Percentiles rank a stretch among this genome's conserved stretches.
Evolutionary conservation across 2,797 vertebrate genomes (phyloP).

Genomic region (Mormyrus hasselquistii): DNA sequence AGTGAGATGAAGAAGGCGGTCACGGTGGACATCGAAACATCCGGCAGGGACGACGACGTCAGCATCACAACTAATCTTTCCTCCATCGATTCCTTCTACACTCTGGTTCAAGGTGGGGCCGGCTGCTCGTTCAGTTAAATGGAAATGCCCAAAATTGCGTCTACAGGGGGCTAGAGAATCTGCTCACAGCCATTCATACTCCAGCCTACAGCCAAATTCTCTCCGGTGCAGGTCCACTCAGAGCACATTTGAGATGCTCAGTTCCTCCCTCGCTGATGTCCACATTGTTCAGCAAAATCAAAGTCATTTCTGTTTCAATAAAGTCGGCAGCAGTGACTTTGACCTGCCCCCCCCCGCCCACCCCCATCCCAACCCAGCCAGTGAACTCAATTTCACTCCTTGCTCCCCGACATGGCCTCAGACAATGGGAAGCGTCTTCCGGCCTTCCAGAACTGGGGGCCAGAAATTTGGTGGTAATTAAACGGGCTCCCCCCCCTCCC

Average conservation of each 20-base stretch:
- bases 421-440: neutral
- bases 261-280: neutral
- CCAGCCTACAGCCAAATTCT: neutral
- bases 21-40: slow-evolving; percentile 91
- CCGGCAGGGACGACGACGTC: slow-evolving; percentile 90
- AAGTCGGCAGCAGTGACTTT: neutral
- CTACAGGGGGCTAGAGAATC: neutral
- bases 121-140: neutral
- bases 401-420: neutral
- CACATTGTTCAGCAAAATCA: neutral
- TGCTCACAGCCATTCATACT: neutral
- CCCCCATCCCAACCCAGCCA: neutral
- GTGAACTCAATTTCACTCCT: neutral
- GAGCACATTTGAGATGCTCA: neutral
- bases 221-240: neutral
- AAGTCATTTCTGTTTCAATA: neutral
- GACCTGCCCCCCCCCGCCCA: neutral
- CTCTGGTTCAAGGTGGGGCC: slow-evolving; percentile 61
- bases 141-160: neutral
- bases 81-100: slow-evolving; percentile 94
- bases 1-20: slow-evolving; percentile 93
- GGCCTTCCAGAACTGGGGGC: neutral
- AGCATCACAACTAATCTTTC: slow-evolving; percentile 97
- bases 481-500: neutral
- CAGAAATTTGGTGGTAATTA: slow-evolving; percentile 2